Base-by-base conservation (phyloP, 64 coral and sea anemone genomes). In the Pocillopora verrucosa region DNA sequence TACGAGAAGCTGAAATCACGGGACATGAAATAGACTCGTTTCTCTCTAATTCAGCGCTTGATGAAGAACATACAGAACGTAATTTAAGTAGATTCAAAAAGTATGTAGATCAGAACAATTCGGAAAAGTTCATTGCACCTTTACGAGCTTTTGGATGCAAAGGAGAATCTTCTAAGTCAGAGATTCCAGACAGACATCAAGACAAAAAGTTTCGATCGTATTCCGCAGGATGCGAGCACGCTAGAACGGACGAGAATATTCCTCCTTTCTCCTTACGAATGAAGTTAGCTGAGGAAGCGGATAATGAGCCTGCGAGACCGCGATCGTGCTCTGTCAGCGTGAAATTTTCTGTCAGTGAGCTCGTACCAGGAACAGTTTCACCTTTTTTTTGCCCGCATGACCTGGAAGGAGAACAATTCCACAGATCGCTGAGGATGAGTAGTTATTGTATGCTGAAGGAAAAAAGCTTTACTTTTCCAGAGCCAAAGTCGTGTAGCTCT, bases 191-290 rank as follows among this genome's bases (percentile, higher is more conserved):
- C 22, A 85, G 37, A 85, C 37, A 56, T 25, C 10, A 45, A 25
- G 65, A 85, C 12, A 72, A 30, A 85, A 85, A 85, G 41, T 58
- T 56, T 20, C 64, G 82, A 36, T 85, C 82, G 20, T 65, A 73
- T 85, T 85, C 82, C 3, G 61, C 64, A 0, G 82, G 82, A n/a
- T 85, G 82, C 38, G 10, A 70, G 16, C 82, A 72, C 22, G n/a
- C 45, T n/a, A 72, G 19, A 72, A 65, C 64, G 22, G 82, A 72
- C n/a, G 65, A 85, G 16, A 45, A 85, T 25, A 41, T 72, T 85
- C 65, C 56, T 63, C 64, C 63, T 10, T 41, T 85, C 22, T 70
- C 70, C 16, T 1, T 85, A 13, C 37, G 72, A 30, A 51, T 85
- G 82, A 51, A 57, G 16, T 65, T 65, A 58, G 82, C 36, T 0